Base-by-base conservation (phyloP, 2,113 vertebrate species). In the Podarcis cretensis region DNA sequence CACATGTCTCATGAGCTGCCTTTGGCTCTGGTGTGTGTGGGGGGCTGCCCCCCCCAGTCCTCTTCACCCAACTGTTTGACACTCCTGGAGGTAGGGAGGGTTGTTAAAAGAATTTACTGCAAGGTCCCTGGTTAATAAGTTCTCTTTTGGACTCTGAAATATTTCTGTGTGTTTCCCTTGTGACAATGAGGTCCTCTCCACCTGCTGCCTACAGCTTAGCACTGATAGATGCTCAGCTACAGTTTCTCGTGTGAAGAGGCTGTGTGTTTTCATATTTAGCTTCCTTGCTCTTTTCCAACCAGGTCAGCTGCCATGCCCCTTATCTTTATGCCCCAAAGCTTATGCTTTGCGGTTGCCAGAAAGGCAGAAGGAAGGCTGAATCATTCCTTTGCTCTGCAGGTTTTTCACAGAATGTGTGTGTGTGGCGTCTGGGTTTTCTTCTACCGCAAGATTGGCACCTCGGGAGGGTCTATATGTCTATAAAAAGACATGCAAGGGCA, bases 261-360 rank as follows among this genome's bases (percentile, higher is more conserved):
- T 21, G 3, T 76, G 7, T 9, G 35, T 87, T 66, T 9, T 6
- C 89, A 54, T 59, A 65, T 65, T 57, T 1, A 0, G 65, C 30
- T 69, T 90, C 78, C 0, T 0, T 68, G 32, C 86, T 63, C 59
- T 92, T 92, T 76, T 75, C 92, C 79, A 91, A 91, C 75, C 75
- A 86, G 89, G 66, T 71, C 43, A 73, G 32, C 87, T 83, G 86
- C 84, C 84, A 1, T 1, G 83, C 73, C 82, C 0, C 59, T 0
- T 87, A 57, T 83, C 94, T 89, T 89, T 0, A 6, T 0, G 48
- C 69, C 73, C 84, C 90, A 71, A 84, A 95, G 78, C 37, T 89
- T 32, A n/a, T 90, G 75, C 35, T 94, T 94, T 94, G 94, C 80
- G 95, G 93, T 90, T 93, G 94, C 94, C 94, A 95, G 91, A 89